These are phyloP conservation scores for Rhizoglyphus robini DNA, from an alignment of 1,140 invertebrate genomes.

Conservation along the genomic window DNA sequence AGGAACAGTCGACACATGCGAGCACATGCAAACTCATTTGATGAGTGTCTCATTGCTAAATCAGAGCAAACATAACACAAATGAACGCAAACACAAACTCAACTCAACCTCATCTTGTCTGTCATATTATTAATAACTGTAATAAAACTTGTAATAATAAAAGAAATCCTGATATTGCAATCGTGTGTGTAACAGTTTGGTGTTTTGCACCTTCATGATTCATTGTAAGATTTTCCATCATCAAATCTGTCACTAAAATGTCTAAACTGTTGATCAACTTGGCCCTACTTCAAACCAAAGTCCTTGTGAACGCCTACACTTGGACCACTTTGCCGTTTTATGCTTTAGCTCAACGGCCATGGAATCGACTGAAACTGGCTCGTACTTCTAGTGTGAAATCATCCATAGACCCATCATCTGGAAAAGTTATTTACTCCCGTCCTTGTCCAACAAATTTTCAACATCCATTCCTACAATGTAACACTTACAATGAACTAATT, in stretches of 20 bases:
- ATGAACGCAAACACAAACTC: no score
- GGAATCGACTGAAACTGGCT: slow-evolving; percentile 41
- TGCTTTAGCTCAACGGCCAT: slow-evolving; percentile 67
- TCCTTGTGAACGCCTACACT: slow-evolving; percentile 10
- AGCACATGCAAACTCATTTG: no score
- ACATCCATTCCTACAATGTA: slow-evolving; percentile 34
- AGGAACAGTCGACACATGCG: no score
- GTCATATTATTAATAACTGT: no score
- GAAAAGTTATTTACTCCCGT: not conserved
- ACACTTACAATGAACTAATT: not conserved
- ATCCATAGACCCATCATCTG: not conserved
- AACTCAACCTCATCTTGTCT: no score
- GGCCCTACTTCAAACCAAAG: not conserved
- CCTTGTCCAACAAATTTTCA: not conserved
- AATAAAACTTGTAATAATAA: no score
- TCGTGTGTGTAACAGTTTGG: no score
- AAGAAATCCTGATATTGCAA: no score
- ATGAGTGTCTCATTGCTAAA: no score
- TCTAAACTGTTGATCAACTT: slow-evolving; percentile 9
- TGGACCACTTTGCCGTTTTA: slow-evolving; percentile 64
- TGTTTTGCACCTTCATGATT: no score
- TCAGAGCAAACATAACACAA: no score
- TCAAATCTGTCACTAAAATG: slow-evolving; percentile 1
- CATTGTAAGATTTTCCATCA: no score
- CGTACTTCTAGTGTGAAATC: not conserved